Evolutionary conservation across 2,888 invertebrate genomes (phyloP).

Genomic region (Oscheius myriophilus): DNA sequence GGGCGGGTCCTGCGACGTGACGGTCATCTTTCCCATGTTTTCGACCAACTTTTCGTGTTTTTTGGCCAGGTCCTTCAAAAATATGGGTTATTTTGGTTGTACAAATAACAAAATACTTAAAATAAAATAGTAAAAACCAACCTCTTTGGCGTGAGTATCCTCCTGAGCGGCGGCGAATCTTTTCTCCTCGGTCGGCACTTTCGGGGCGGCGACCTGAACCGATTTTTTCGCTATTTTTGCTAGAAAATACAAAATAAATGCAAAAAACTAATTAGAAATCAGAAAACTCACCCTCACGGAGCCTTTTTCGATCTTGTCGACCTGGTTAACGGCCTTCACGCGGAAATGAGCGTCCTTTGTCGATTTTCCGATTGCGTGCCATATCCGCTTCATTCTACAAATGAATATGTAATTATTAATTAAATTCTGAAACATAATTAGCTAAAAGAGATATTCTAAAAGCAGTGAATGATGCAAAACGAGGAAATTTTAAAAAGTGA

Average conservation of each 20-base stretch:
- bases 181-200: slow-evolving; percentile 57
- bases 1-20: slow-evolving; percentile 61
- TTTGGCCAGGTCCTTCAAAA: slow-evolving; percentile 52
- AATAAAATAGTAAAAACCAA: neutral
- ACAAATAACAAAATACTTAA: neutral
- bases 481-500: neutral
- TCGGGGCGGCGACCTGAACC: slow-evolving; percentile 53
- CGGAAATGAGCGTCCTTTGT: slow-evolving; percentile 54
- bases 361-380: slow-evolving; percentile 49
- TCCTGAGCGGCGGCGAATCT: slow-evolving; percentile 47
- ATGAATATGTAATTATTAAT: neutral
- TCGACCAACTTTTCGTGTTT: slow-evolving; percentile 57
- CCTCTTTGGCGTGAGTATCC: slow-evolving; percentile 46
- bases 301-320: slow-evolving; percentile 50
- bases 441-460: too few species aligned
- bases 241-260: neutral
- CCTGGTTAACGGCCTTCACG: slow-evolving; percentile 49
- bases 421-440: too few species aligned
- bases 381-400: slow-evolving; percentile 52
- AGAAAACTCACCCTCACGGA: slow-evolving; percentile 35
- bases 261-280: neutral
- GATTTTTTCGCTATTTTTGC: neutral
- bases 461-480: too few species aligned
- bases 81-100: too few species aligned
- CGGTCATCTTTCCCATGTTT: slow-evolving; percentile 62